Evolutionary conservation across 2,888 invertebrate species (phyloP).

Genomic region (Hedychridium roseum): DNA sequence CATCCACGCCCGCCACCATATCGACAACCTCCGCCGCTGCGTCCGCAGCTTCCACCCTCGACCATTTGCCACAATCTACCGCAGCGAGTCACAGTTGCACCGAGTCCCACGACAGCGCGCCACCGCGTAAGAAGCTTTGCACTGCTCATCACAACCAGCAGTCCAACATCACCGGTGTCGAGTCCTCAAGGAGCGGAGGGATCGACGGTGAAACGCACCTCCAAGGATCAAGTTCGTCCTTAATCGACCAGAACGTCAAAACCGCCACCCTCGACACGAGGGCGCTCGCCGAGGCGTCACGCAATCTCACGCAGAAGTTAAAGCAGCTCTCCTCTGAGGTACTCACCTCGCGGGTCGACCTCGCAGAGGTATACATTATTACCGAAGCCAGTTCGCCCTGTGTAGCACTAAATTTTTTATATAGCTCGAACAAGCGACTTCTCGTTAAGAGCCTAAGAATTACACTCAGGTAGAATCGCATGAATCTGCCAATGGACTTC

Average conservation of each 20-base stretch:
- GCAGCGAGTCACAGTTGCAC: conserved; percentile 18
- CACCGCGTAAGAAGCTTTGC: conserved; percentile 53
- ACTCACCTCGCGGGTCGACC: conserved; percentile 69
- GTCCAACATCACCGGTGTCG: conserved; percentile 35
- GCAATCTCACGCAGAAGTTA: conserved; percentile 90
- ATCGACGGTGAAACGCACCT: conserved; percentile 24
- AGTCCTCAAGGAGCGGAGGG: conserved; percentile 24
- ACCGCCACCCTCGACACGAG: conserved; percentile 71
- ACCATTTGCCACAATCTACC: conserved; percentile 33
- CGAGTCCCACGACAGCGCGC: conserved; percentile 22
- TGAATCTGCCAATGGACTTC: too few species aligned
- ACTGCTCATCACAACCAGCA: conserved; percentile 45
- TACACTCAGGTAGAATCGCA: too few species aligned
- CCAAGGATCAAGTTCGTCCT: conserved; percentile 53
- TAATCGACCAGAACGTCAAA: conserved; percentile 51
- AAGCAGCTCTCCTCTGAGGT: conserved; percentile 91
- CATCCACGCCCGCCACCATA: conserved; percentile 9
- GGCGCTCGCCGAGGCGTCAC: conserved; percentile 87
- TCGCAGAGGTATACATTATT: conserved; percentile 58
- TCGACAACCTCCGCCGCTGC: conserved; percentile 13
- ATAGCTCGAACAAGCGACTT: too few species aligned
- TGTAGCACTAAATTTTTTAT: too few species aligned
- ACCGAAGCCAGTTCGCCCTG: conserved; percentile 49
- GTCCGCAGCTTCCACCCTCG: conserved; percentile 12
- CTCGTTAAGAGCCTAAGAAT: too few species aligned